phyloP scores from a whole-genome alignment of 2,797 vertebrate species.

The Ctenopoma multispine region DNA sequence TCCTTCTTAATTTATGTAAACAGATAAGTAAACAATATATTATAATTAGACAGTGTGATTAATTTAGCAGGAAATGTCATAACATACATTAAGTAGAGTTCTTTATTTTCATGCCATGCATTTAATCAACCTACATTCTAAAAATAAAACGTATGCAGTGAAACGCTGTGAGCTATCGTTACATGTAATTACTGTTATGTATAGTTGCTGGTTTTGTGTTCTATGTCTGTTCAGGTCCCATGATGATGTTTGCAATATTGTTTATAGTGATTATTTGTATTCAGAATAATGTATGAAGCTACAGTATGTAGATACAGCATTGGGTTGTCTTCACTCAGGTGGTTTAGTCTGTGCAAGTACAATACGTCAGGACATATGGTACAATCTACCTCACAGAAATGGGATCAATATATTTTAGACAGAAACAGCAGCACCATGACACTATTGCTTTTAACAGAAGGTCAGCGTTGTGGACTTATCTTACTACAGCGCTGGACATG shows the following conservation, averaged over 20 bases:
- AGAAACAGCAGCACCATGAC: not conserved
- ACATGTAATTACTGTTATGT: conserved; percentile 20
- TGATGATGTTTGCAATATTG: conserved; percentile 33
- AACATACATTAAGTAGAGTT: not conserved
- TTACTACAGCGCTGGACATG: not conserved
- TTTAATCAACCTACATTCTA: conserved; percentile 20
- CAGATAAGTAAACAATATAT: not conserved
- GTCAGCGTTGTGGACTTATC: not conserved
- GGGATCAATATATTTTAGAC: conserved; percentile 4
- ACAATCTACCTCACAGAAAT: not conserved
- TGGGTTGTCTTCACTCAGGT: not conserved
- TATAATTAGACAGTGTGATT: not conserved
- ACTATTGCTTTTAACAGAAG: conserved; percentile 9
- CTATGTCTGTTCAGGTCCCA: conserved; percentile 20
- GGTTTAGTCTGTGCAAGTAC: not conserved
- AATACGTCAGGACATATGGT: not conserved
- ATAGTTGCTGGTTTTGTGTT: conserved; percentile 20
- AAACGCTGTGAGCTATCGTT: not conserved
- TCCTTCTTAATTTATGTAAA: not conserved
- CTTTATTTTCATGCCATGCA: not conserved
- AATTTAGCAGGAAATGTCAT: conserved; percentile 4
- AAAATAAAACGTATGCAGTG: conserved; percentile 8
- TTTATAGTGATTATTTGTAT: conserved; percentile 35
- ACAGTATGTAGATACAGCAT: conserved; percentile 15
- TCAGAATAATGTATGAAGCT: conserved; percentile 24